Percentiles rank a stretch among this genome's conserved stretches.
These are phyloP conservation scores for Nemotelus pantherinus DNA, from an alignment of 2,888 invertebrate species.

Conservation along the genomic window DNA sequence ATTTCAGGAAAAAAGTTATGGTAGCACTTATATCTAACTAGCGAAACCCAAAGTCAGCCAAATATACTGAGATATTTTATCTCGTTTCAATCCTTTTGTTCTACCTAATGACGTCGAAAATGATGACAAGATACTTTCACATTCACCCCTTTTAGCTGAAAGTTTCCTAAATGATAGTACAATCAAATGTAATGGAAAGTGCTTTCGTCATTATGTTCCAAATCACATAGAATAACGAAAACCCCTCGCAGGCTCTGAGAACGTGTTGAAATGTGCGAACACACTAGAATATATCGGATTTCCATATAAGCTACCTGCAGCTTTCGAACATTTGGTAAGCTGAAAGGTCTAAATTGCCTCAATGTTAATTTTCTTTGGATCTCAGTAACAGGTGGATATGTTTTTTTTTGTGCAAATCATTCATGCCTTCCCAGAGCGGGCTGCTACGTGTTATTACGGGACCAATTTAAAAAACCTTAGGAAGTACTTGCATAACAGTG, in stretches of 20 bases:
- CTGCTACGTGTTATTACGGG: too few species aligned
- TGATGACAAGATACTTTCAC: slow-evolving; percentile 40
- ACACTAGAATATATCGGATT: not conserved
- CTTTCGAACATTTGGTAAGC: too few species aligned
- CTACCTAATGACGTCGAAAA: slow-evolving; percentile 36
- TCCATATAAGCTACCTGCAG: too few species aligned
- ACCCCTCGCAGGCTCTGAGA: not conserved
- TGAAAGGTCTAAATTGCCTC: too few species aligned
- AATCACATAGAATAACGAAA: slow-evolving; percentile 2
- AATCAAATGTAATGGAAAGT: slow-evolving; percentile 40
- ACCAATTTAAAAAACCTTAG: too few species aligned
- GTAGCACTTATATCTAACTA: slow-evolving; percentile 1
- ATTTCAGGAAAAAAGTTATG: not conserved
- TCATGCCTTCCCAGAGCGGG: too few species aligned
- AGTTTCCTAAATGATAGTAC: slow-evolving; percentile 32
- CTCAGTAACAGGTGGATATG: too few species aligned
- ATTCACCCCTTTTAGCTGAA: slow-evolving; percentile 22
- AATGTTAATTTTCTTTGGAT: too few species aligned
- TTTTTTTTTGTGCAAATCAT: too few species aligned
- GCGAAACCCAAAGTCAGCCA: not conserved
- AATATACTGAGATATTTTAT: slow-evolving; percentile 17
- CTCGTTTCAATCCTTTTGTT: slow-evolving; percentile 24
- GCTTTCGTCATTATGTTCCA: slow-evolving; percentile 19
- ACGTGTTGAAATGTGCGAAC: slow-evolving; percentile 1
- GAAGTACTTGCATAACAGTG: too few species aligned